Percentiles rank a stretch among this genome's conserved stretches.
Conservation (phyloP, 2,113 vertebrate species). For the Nanger granti region DNA sequence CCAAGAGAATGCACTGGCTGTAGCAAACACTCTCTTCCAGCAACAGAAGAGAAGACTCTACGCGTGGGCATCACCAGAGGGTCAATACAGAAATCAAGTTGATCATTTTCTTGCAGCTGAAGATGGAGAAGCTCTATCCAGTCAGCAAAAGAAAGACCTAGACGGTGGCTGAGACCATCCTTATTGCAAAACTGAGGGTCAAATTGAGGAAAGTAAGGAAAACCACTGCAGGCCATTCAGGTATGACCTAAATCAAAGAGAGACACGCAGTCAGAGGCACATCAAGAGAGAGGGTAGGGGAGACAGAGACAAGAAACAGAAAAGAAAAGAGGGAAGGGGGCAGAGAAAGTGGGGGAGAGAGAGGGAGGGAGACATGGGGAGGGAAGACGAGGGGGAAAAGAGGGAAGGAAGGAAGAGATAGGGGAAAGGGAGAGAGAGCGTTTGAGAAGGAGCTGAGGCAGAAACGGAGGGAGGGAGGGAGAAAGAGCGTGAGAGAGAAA, state of each 20-base stretch:
- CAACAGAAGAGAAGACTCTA: background rate
- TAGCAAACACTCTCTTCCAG: background rate
- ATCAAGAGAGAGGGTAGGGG: background rate
- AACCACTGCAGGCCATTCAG: background rate
- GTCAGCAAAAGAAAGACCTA: background rate
- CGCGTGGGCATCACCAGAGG: background rate
- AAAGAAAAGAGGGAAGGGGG: background rate
- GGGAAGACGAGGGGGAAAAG: background rate
- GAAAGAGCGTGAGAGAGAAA: too few species aligned
- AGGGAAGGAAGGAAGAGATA: background rate
- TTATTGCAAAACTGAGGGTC: background rate
- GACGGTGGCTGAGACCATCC: background rate
- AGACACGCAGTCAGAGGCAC: background rate
- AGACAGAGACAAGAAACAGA: background rate
- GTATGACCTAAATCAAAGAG: background rate
- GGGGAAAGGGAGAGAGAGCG: too few species aligned
- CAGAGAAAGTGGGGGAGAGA: background rate
- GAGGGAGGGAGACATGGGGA: background rate
- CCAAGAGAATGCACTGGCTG: background rate
- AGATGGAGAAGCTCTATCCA: background rate
- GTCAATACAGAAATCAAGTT: background rate
- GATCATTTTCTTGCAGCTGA: background rate
- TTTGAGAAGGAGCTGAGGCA: background rate
- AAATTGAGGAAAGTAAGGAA: background rate
- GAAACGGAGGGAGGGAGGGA: background rate